These are phyloP conservation scores for Lottia scabra DNA, from an alignment of 2,888 invertebrate species.

Conservation along the genomic window DNA sequence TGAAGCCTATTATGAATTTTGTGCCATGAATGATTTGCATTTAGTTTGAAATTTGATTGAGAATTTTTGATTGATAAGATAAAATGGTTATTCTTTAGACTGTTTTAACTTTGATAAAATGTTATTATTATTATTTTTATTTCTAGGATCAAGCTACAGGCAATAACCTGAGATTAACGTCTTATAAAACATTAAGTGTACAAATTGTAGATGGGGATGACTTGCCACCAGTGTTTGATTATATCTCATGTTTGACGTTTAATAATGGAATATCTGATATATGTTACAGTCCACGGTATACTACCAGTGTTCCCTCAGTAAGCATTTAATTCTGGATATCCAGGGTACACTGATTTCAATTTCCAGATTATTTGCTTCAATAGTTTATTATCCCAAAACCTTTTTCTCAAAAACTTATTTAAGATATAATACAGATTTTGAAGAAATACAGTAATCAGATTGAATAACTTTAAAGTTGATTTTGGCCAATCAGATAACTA, in stretches of 20 bases:
- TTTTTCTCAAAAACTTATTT: no score
- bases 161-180: background rate
- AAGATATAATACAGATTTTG: no score
- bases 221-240: constrained; percentile 37
- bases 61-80: no score
- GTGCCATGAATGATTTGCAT: no score
- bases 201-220: constrained; percentile 42
- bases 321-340: background rate
- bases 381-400: no score
- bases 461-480: no score
- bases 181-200: constrained; percentile 32
- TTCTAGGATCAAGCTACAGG: constrained; percentile 26
- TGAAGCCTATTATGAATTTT: no score
- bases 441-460: no score
- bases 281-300: constrained; percentile 27
- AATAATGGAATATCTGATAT: no score
- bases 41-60: no score
- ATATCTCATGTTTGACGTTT: constrained; percentile 26
- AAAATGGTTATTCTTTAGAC: no score
- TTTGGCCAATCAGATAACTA: no score
- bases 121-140: background rate
- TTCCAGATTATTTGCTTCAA: background rate
- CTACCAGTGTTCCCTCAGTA: constrained; percentile 19
- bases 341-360: background rate
- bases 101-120: background rate